A percentile compares a stretch with the other conserved stretches of the same genome.
Evolutionary conservation across 37 sponge, comb jelly and placozoan genomes (phyloP).

Genomic region (Sycon ciliatum): DNA sequence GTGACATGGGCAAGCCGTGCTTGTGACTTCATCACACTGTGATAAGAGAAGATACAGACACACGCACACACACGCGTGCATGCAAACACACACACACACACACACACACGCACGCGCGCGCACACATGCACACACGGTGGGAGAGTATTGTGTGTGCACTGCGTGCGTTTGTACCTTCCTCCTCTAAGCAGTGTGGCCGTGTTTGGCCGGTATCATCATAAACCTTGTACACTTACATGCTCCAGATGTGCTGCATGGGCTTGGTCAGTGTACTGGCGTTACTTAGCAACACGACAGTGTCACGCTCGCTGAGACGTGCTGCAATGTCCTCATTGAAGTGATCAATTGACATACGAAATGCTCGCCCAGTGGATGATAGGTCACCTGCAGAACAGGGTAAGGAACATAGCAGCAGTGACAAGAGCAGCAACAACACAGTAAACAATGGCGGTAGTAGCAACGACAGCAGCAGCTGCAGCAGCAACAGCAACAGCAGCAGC

Average conservation of each 20-base stretch:
- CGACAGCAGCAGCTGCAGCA: too few relatives aligned
- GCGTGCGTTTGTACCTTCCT: neutral
- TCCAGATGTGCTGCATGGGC: neutral
- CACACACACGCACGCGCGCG: too few relatives aligned
- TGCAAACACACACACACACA: too few relatives aligned
- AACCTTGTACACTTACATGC: neutral
- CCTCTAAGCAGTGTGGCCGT: neutral
- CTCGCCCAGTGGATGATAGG: neutral
- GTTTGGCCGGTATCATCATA: neutral
- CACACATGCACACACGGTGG: too few relatives aligned
- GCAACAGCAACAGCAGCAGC: too few relatives aligned
- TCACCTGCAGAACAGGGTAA: neutral
- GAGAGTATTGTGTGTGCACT: too few relatives aligned
- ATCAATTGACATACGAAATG: conserved; percentile 1
- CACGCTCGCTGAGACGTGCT: neutral
- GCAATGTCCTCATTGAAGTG: neutral
- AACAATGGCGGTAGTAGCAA: neutral
- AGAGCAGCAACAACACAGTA: too few relatives aligned
- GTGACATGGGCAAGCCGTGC: too few relatives aligned
- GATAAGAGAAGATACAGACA: too few relatives aligned
- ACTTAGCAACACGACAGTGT: conserved; percentile 8
- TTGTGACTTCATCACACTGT: too few relatives aligned
- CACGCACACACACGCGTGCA: too few relatives aligned
- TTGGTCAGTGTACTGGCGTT: neutral
- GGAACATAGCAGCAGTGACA: neutral